Conservation (phyloP, 2,888 invertebrate genomes). For the Ditula angustiorana region DNA sequence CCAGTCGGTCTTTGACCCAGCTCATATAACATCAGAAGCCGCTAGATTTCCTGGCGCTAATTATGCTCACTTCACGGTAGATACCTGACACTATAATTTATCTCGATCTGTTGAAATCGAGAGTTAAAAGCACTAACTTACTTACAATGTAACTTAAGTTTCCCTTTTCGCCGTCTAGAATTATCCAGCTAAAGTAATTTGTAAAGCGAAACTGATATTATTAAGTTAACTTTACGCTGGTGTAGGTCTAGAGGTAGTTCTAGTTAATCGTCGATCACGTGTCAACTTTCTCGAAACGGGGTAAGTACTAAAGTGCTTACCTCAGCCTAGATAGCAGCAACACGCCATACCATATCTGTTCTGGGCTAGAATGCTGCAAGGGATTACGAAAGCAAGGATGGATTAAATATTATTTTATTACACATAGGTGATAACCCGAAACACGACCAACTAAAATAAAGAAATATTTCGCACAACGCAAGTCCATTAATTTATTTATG, state of each 20-base stretch:
- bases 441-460: background rate
- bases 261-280: background rate
- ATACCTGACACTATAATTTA: conserved; percentile 11
- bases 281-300: conserved; percentile 8
- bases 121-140: conserved; percentile 2
- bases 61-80: conserved; percentile 10
- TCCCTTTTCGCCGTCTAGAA: background rate
- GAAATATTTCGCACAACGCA: background rate
- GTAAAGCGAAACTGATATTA: no score
- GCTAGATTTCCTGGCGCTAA: background rate
- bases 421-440: background rate
- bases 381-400: conserved; percentile 26
- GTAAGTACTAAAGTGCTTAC: background rate
- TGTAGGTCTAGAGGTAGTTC: background rate
- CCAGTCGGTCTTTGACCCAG: background rate
- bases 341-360: conserved; percentile 40
- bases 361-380: conserved; percentile 42
- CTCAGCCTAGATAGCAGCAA: conserved; percentile 50
- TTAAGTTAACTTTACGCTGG: no score
- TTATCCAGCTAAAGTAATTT: no score
- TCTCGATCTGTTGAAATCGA: conserved; percentile 13
- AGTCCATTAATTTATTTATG: background rate
- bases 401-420: background rate
- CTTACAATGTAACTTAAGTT: background rate
- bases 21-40: background rate